Percentiles rank a stretch among this genome's conserved stretches.
Evolutionary conservation across 2,113 vertebrate species (phyloP).

Genomic region (Marmota monax): DNA sequence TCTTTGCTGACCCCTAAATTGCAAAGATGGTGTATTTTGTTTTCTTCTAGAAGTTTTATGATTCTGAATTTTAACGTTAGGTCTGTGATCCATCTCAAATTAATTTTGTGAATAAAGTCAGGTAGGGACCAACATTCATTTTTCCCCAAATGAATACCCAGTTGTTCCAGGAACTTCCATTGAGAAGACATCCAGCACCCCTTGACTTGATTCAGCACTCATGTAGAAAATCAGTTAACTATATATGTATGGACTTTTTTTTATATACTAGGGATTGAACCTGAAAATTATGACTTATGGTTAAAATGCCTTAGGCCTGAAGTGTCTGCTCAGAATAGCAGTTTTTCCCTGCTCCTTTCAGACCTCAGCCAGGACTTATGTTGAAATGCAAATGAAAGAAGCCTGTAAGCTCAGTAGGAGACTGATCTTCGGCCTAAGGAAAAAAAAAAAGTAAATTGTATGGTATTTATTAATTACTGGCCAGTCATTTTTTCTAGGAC

Average conservation of each 20-base stretch:
- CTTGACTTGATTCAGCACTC: not conserved
- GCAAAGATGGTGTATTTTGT: not conserved
- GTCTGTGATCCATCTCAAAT: not conserved
- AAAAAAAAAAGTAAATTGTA: too few species aligned
- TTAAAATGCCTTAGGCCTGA: too few species aligned
- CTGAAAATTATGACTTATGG: too few species aligned
- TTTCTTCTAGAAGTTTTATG: slow-evolving; percentile 3
- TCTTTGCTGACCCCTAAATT: not conserved
- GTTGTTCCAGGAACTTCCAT: not conserved
- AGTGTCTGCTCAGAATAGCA: too few species aligned
- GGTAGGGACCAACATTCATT: not conserved
- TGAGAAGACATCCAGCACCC: not conserved
- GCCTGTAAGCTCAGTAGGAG: too few species aligned
- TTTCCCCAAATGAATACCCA: not conserved
- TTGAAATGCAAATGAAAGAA: too few species aligned
- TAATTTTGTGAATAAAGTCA: slow-evolving; percentile 29
- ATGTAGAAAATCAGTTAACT: not conserved
- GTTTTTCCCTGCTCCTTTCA: too few species aligned
- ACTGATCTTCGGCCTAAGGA: too few species aligned
- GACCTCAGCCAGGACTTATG: too few species aligned
- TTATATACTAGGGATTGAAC: too few species aligned
- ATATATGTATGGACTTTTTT: not conserved
- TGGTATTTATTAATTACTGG: too few species aligned
- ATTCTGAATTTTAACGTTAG: not conserved
- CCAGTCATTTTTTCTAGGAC: too few species aligned